Conservation (phyloP, 1,140 invertebrate species). For the Tetramorium alpestre region DNA sequence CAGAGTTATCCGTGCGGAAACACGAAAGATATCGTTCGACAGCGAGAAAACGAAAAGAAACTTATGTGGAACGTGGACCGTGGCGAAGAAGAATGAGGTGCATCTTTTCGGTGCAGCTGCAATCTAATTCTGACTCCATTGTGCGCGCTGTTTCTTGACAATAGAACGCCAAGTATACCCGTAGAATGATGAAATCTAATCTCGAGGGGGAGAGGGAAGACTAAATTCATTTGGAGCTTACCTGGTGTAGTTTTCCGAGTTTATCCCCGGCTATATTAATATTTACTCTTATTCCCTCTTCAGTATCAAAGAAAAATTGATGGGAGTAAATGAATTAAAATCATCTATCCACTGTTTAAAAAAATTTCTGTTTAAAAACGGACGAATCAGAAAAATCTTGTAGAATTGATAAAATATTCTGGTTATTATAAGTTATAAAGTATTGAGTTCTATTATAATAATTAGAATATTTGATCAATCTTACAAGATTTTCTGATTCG, state of each 20-base stretch:
- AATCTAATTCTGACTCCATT: slow-evolving; percentile 39
- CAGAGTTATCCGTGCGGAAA: background rate
- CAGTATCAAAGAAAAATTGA: background rate
- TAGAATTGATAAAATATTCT: too few relatives aligned
- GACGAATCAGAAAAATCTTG: too few relatives aligned
- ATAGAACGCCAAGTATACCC: slow-evolving; percentile 9
- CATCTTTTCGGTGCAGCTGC: background rate
- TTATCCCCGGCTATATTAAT: background rate
- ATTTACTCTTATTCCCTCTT: background rate
- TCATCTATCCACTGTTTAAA: too few relatives aligned
- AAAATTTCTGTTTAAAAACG: too few relatives aligned
- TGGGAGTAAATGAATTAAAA: background rate
- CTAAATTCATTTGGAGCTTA: background rate
- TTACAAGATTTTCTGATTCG: too few relatives aligned
- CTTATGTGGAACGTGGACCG: background rate
- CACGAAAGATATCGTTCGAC: slow-evolving; percentile 26
- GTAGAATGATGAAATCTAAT: slow-evolving; percentile 44
- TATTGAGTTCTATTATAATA: too few relatives aligned
- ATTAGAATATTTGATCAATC: too few relatives aligned
- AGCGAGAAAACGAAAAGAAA: slow-evolving; percentile 27
- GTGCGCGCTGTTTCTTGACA: background rate
- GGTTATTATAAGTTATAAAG: too few relatives aligned
- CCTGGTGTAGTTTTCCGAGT: background rate
- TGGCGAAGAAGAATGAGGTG: slow-evolving; percentile 27
- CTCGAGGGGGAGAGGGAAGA: background rate